These are phyloP conservation scores for Calosoma granatense DNA, from an alignment of 1,140 invertebrate species.

Conservation along the genomic window DNA sequence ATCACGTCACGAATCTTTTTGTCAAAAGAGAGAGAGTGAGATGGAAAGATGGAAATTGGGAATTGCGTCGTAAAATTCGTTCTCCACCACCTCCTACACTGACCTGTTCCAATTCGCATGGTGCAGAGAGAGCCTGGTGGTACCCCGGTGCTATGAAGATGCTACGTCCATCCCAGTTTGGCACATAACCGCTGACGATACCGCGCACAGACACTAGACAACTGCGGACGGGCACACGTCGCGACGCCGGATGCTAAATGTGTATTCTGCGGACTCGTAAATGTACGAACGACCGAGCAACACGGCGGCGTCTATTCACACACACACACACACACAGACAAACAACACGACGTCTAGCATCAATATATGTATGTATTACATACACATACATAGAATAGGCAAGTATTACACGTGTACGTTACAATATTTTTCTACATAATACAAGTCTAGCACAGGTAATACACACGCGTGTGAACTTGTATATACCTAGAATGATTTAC, in stretches of 20 bases:
- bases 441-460: too few species aligned
- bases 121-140: neutral
- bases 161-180: constrained; percentile 1
- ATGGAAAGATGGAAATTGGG: neutral
- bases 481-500: too few species aligned
- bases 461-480: too few species aligned
- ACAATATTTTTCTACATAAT: too few species aligned
- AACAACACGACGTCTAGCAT: neutral
- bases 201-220: neutral
- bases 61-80: neutral
- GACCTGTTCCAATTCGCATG: constrained; percentile 1
- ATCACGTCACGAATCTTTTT: neutral
- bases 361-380: neutral
- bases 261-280: neutral
- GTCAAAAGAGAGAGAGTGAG: neutral
- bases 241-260: neutral
- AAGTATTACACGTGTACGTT: neutral
- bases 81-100: neutral
- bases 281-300: neutral
- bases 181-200: neutral
- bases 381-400: neutral
- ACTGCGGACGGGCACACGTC: neutral
- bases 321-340: neutral
- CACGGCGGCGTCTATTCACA: neutral
- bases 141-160: neutral